phyloP scores from a whole-genome alignment of 1,140 invertebrate genomes.

The Bemisia tabaci region DNA sequence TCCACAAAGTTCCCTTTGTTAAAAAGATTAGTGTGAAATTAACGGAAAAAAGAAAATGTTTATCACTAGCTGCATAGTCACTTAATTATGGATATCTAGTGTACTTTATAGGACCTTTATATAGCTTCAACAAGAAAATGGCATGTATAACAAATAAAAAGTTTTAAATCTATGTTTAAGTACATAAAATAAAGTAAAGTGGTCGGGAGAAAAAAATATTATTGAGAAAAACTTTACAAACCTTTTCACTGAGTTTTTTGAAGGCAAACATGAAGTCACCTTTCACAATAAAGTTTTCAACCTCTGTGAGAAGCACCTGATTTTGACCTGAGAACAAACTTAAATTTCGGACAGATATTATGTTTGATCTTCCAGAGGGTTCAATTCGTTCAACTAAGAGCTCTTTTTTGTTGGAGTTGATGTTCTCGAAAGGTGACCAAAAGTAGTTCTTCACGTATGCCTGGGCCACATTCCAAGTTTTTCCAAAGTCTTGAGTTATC shows the following conservation, averaged over 20 bases:
- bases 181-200: no score
- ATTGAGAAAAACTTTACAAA: background rate
- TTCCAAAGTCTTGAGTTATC: slow-evolving; percentile 57
- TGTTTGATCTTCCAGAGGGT: slow-evolving; percentile 2
- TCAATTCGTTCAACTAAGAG: slow-evolving; percentile 4
- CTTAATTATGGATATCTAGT: no score
- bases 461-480: slow-evolving; percentile 49
- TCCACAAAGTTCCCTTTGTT: no score
- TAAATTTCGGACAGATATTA: background rate
- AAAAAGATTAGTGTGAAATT: no score
- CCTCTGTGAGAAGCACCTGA: slow-evolving; percentile 35
- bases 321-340: slow-evolving; percentile 13
- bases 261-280: slow-evolving; percentile 77
- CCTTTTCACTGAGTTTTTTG: slow-evolving; percentile 33
- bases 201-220: no score
- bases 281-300: slow-evolving; percentile 67
- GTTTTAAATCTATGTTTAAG: no score
- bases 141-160: no score
- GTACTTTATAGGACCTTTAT: no score
- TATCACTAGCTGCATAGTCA: no score
- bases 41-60: no score
- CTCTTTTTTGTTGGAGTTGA: background rate
- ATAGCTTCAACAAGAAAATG: no score
- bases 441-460: slow-evolving; percentile 53
- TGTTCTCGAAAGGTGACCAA: slow-evolving; percentile 9